Percentiles rank a stretch among this genome's conserved stretches.
phyloP scores from a whole-genome alignment of 2,113 vertebrate genomes.

The Crotalus viridis region DNA sequence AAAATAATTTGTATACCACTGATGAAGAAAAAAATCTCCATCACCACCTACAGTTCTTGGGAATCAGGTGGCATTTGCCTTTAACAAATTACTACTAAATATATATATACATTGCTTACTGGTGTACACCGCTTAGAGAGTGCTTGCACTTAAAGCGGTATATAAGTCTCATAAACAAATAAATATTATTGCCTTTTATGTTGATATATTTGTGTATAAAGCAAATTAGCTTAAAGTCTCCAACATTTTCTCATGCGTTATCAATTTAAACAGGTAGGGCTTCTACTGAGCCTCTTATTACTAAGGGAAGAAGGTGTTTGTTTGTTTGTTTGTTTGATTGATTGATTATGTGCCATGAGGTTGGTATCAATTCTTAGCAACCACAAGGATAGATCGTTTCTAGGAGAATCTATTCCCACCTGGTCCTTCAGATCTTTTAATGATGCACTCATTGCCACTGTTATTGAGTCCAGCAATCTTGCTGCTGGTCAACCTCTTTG shows the following conservation, averaged over 20 bases:
- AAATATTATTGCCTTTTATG: background rate
- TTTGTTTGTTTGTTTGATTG: background rate
- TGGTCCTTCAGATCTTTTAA: background rate
- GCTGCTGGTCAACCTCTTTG: too few species aligned
- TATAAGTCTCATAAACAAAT: too few species aligned
- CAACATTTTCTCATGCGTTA: background rate
- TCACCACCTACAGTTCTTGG: background rate
- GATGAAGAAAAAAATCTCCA: too few species aligned
- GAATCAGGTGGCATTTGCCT: background rate
- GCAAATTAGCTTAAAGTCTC: background rate
- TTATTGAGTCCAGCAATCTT: too few species aligned
- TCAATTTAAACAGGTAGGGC: background rate
- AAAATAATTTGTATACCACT: background rate
- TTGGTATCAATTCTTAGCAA: background rate
- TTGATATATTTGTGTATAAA: background rate
- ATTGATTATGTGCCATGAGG: background rate
- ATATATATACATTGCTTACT: too few species aligned
- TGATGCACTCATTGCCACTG: too few species aligned
- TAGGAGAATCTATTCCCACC: background rate
- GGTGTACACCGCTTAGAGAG: too few species aligned
- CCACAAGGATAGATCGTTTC: background rate
- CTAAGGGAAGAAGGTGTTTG: background rate
- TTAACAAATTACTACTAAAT: background rate
- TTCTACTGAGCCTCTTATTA: background rate
- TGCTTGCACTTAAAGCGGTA: too few species aligned